Conservation (phyloP, 2,113 vertebrate genomes). For the Enhydra lutris region DNA sequence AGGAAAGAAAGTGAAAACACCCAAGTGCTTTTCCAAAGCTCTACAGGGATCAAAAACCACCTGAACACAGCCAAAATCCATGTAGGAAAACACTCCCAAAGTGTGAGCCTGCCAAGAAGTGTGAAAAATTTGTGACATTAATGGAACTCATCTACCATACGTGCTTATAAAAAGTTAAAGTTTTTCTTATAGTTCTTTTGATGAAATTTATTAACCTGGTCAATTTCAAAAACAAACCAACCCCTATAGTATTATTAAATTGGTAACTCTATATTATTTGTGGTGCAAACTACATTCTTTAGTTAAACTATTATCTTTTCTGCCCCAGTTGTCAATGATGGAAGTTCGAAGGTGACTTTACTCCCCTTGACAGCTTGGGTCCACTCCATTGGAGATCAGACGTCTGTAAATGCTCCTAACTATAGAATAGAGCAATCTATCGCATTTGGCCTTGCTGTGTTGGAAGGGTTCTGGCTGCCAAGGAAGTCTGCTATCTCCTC, state of each 20-base stretch:
- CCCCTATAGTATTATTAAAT: not conserved
- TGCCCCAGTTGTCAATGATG: not conserved
- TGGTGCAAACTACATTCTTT: not conserved
- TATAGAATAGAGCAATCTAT: not conserved
- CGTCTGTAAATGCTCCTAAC: not conserved
- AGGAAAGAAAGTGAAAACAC: not conserved
- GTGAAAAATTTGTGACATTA: not conserved
- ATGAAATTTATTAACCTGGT: not conserved
- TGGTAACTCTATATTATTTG: not conserved
- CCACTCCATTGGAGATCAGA: not conserved
- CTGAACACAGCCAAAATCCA: not conserved
- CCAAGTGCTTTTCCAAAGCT: not conserved
- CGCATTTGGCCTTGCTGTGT: not conserved
- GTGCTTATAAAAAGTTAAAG: not conserved
- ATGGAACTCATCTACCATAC: not conserved
- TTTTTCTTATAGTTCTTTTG: not conserved
- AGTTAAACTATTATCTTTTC: not conserved
- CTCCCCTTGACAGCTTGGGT: fast-evolving
- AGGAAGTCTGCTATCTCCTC: not conserved
- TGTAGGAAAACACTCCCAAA: not conserved
- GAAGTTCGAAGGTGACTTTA: not conserved
- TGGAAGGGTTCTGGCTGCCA: not conserved
- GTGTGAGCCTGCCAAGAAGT: not conserved
- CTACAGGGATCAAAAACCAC: not conserved
- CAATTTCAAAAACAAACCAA: not conserved